Percentiles rank a stretch among this genome's conserved stretches.
phyloP scores from a whole-genome alignment of 2,113 vertebrate genomes.

The Notarius lentiginosus region DNA sequence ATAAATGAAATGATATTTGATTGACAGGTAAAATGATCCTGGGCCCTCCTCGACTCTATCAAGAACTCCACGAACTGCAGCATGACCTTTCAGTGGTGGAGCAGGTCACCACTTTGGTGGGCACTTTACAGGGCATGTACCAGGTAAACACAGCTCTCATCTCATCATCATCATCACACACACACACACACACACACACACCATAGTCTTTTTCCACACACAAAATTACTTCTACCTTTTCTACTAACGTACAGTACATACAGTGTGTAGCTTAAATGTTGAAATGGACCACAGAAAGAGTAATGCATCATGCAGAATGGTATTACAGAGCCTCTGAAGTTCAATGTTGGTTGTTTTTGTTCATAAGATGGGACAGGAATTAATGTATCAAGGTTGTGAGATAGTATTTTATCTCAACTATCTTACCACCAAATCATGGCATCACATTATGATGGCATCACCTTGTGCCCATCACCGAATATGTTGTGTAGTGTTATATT shows the following conservation, averaged over 20 bases:
- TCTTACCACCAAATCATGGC: neutral
- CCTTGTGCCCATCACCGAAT: neutral
- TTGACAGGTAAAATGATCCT: constrained; percentile 82
- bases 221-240: neutral
- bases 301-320: neutral
- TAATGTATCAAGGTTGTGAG: neutral
- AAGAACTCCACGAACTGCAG: constrained; percentile 93
- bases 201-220: neutral
- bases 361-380: neutral
- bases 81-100: constrained; percentile 91
- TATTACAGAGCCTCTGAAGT: neutral
- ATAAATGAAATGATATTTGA: constrained; percentile 28
- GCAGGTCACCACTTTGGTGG: constrained; percentile 88
- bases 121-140: constrained; percentile 90
- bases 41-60: constrained; percentile 89
- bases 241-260: no score
- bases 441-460: neutral
- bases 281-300: neutral
- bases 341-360: neutral
- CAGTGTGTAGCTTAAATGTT: neutral
- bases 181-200: neutral
- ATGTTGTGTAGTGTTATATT: neutral
- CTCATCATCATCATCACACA: neutral
- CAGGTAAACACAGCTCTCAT: constrained; percentile 72
- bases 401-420: neutral